Percentiles rank a stretch among this genome's conserved stretches.
Evolutionary conservation across 2,113 vertebrate genomes (phyloP).

Genomic region (Tyto alba): DNA sequence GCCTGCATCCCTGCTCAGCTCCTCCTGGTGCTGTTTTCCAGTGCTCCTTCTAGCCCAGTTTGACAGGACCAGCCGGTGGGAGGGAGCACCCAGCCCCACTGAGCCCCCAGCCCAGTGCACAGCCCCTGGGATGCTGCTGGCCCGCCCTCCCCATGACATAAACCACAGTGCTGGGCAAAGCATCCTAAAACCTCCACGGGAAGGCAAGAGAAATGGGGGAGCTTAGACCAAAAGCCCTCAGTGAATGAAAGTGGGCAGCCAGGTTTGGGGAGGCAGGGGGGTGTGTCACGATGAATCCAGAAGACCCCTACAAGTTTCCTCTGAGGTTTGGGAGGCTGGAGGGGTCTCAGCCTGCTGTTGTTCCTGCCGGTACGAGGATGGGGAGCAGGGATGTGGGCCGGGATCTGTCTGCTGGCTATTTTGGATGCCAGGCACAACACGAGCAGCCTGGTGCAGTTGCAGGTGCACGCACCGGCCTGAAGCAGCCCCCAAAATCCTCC

Average conservation of each 20-base stretch:
- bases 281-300: neutral
- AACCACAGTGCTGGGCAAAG: neutral
- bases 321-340: neutral
- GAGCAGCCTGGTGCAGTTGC: neutral
- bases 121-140: rapidly evolving
- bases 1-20: neutral
- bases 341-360: neutral
- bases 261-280: neutral
- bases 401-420: neutral
- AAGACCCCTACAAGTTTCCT: neutral
- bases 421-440: neutral
- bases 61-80: neutral
- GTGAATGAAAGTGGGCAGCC: neutral
- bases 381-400: neutral
- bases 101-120: neutral
- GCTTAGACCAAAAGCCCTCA: neutral
- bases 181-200: neutral
- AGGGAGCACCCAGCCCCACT: neutral
- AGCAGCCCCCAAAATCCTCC: neutral
- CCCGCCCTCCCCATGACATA: neutral
- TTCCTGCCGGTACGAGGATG: rapidly evolving
- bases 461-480: neutral
- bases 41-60: neutral
- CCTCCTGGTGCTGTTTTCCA: neutral
- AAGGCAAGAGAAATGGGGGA: neutral